These are phyloP conservation scores for Emydocephalus ijimae DNA, from an alignment of 2,113 vertebrate genomes.

Conservation along the genomic window DNA sequence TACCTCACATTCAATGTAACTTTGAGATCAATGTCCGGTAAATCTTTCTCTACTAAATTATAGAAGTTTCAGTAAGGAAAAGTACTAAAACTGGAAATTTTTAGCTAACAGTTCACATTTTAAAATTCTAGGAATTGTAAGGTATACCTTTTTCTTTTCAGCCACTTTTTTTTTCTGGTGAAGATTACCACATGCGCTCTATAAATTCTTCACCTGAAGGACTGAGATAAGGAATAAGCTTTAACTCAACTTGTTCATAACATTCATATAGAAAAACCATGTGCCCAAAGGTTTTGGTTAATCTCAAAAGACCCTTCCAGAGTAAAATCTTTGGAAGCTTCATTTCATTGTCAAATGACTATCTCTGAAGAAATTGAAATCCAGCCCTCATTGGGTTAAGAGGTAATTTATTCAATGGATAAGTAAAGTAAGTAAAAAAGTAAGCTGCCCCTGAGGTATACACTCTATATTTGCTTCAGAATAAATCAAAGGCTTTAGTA, in stretches of 20 bases:
- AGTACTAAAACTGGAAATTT: not conserved
- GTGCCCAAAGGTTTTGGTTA: not conserved
- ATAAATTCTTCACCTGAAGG: not conserved
- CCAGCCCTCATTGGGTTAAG: conserved; percentile 5
- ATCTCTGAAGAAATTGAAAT: conserved; percentile 20
- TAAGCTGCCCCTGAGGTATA: conserved; percentile 16
- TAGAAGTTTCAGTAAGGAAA: not conserved
- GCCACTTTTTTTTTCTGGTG: not conserved
- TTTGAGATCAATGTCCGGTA: not conserved
- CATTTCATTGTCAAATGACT: not conserved
- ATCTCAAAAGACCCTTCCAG: conserved; percentile 20
- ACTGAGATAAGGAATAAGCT: conserved; percentile 1
- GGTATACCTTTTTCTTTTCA: not conserved
- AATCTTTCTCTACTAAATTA: not conserved
- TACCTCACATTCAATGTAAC: not conserved
- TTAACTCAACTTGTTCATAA: not conserved
- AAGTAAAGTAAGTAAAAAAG: not conserved
- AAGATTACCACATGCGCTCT: not conserved
- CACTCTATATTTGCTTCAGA: conserved; percentile 16
- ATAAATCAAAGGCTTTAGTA: conserved; percentile 47
- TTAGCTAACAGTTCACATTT: not conserved
- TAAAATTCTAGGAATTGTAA: not conserved
- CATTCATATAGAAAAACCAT: not conserved
- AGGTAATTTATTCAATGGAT: conserved; percentile 21
- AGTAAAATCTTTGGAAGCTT: conserved; percentile 4